These are phyloP conservation scores for Limenitis camilla DNA, from an alignment of 2,888 invertebrate genomes.

Conservation along the genomic window DNA sequence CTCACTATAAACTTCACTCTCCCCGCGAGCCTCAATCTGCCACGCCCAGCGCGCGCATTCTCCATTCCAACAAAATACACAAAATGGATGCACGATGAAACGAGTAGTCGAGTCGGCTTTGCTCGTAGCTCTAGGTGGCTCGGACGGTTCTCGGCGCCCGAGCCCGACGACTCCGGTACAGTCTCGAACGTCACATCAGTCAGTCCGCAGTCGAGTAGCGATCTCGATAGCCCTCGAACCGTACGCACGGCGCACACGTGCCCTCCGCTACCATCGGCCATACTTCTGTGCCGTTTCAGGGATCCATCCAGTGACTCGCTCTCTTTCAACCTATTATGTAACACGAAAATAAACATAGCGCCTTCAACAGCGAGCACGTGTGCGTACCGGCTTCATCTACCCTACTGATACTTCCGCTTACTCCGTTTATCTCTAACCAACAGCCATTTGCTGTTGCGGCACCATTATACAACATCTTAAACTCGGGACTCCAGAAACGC, in stretches of 20 bases:
- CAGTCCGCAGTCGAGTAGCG: constrained; percentile 60
- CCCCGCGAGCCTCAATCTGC: constrained; percentile 57
- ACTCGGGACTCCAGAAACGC: background rate
- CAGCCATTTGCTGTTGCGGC: constrained; percentile 20
- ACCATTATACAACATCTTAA: constrained; percentile 20
- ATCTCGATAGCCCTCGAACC: constrained; percentile 56
- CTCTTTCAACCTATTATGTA: constrained; percentile 48
- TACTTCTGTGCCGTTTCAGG: constrained; percentile 21
- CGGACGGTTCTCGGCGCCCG: too few relatives aligned
- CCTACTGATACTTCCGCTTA: constrained; percentile 18
- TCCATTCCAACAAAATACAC: constrained; percentile 61
- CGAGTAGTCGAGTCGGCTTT: constrained; percentile 46
- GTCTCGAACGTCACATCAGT: constrained; percentile 54
- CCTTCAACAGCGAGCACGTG: constrained; percentile 53
- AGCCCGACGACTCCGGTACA: too few relatives aligned
- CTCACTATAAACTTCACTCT: constrained; percentile 28
- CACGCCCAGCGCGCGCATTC: constrained; percentile 68
- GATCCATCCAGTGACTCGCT: constrained; percentile 27
- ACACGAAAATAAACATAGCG: constrained; percentile 54
- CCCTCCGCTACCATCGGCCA: constrained; percentile 42
- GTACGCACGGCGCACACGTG: constrained; percentile 61
- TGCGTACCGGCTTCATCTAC: constrained; percentile 39
- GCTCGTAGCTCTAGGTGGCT: constrained; percentile 25
- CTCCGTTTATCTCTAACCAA: constrained; percentile 22
- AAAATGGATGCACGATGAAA: constrained; percentile 56